These are phyloP conservation scores for Uropetala carovei DNA, from an alignment of 2,888 invertebrate species.

Conservation along the genomic window DNA sequence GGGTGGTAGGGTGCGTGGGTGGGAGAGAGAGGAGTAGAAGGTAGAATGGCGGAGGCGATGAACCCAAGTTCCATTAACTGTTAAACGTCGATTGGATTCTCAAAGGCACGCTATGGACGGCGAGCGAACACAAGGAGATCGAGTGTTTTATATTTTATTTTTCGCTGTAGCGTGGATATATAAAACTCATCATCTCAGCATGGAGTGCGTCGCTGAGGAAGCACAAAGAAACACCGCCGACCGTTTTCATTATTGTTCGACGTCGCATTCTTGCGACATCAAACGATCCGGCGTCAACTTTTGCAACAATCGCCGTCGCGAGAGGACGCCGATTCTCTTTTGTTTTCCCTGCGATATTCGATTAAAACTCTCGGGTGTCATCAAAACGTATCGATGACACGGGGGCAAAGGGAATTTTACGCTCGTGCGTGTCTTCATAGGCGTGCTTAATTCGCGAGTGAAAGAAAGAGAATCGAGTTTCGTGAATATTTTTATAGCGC, in stretches of 20 bases:
- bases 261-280: slow-evolving; percentile 23
- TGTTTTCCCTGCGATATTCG: neutral
- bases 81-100: slow-evolving; percentile 59
- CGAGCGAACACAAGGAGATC: slow-evolving; percentile 22
- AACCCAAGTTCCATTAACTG: slow-evolving; percentile 54
- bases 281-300: neutral
- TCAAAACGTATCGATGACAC: neutral
- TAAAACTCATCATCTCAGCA: slow-evolving; percentile 44
- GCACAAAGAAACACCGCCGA: neutral
- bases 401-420: neutral
- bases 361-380: slow-evolving; percentile 1
- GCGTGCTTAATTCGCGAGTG: neutral
- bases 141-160: neutral
- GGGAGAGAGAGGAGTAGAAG: too few species aligned
- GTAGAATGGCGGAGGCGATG: slow-evolving; percentile 23
- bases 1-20: too few species aligned
- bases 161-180: slow-evolving; percentile 21
- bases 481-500: too few species aligned
- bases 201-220: slow-evolving; percentile 9
- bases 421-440: too few species aligned
- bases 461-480: neutral
- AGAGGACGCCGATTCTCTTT: neutral
- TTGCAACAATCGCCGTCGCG: neutral
- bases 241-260: neutral
- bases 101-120: slow-evolving; percentile 23